Evolutionary conservation across 2,888 invertebrate genomes (phyloP).

Genomic region (Alviniconcha strummeri): DNA sequence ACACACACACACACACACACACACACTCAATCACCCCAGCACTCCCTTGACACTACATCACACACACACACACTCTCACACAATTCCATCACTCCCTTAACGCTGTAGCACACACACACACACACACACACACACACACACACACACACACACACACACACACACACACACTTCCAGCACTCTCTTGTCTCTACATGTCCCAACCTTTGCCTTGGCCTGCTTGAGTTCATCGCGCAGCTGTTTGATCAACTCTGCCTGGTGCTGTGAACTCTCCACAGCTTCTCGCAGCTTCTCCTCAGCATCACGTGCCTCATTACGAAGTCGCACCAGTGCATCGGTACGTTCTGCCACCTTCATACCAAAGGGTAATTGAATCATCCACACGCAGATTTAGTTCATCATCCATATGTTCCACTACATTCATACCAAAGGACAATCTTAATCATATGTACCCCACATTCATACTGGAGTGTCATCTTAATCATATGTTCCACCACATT

Average conservation of each 20-base stretch:
- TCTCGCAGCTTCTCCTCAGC: conserved; percentile 68
- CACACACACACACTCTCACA: no score
- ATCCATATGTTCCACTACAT: no score
- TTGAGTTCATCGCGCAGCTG: conserved; percentile 68
- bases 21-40: no score
- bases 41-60: no score
- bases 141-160: not conserved
- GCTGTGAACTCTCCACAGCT: conserved; percentile 62
- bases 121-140: no score
- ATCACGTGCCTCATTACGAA: conserved; percentile 64
- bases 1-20: not conserved
- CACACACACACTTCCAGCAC: not conserved
- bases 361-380: not conserved
- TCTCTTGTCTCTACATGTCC: not conserved
- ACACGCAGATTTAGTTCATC: no score
- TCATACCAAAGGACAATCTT: no score
- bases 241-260: conserved; percentile 65
- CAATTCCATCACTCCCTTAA: no score
- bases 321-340: conserved; percentile 64
- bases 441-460: no score
- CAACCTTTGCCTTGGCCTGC: conserved; percentile 52
- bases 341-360: conserved; percentile 64
- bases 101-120: no score
- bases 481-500: no score
- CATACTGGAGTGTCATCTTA: no score